phyloP scores from a whole-genome alignment of 1,140 invertebrate species.

The Maconellicoccus hirsutus region DNA sequence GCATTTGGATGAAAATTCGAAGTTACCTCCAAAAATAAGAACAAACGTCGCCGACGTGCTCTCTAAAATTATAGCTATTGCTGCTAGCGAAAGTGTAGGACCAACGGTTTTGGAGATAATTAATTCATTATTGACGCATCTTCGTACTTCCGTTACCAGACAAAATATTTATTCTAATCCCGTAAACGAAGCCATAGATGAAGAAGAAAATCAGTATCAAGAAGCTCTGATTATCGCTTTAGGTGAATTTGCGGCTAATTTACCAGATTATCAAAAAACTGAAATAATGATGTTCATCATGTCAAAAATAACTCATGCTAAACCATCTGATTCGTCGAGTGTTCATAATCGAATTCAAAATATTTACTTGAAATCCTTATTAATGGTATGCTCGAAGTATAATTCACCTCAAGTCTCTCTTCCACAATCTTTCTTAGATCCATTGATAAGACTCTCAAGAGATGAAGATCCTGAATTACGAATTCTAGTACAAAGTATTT shows the following conservation, averaged over 20 bases:
- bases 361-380: slow-evolving; percentile 85
- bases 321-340: slow-evolving; percentile 30
- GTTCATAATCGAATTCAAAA: slow-evolving; percentile 61
- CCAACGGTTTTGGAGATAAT: slow-evolving; percentile 98
- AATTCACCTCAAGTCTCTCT: slow-evolving; percentile 58
- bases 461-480: slow-evolving; percentile 73
- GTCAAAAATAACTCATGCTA: slow-evolving; percentile 52
- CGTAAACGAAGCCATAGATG: slow-evolving; percentile 30
- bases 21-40: slow-evolving; percentile 67
- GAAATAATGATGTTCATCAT: slow-evolving; percentile 99
- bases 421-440: slow-evolving; percentile 82
- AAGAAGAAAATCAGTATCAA: slow-evolving; percentile 72
- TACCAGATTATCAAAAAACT: slow-evolving; percentile 98
- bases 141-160: slow-evolving; percentile 75
- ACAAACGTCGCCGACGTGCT: slow-evolving; percentile 90
- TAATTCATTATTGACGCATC: slow-evolving; percentile 83
- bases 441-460: slow-evolving; percentile 73
- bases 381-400: slow-evolving; percentile 57
- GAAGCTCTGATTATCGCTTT: slow-evolving; percentile 92
- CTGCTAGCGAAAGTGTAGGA: slow-evolving; percentile 89
- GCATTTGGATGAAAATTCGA: slow-evolving; percentile 76
- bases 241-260: slow-evolving; percentile 94
- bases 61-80: slow-evolving; percentile 93
- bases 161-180: slow-evolving; percentile 35
- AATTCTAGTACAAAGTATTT: slow-evolving; percentile 82